phyloP scores from a whole-genome alignment of 2,888 invertebrate species.

The Coecobrya sp. region DNA sequence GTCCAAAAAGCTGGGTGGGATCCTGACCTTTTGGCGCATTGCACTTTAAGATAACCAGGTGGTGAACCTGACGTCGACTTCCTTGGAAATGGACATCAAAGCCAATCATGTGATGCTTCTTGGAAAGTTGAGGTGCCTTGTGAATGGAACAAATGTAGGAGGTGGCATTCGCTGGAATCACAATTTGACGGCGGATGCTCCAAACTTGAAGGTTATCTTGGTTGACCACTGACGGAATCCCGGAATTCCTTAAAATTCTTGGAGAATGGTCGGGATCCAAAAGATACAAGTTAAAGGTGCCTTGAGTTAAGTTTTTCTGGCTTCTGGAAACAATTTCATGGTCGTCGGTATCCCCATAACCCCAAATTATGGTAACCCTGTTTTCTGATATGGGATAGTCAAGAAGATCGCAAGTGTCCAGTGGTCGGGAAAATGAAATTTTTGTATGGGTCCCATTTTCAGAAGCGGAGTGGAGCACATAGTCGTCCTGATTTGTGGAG shows the following conservation, averaged over 20 bases:
- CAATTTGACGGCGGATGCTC: not conserved
- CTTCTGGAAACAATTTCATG: too few species aligned
- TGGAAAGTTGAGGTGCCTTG: not conserved
- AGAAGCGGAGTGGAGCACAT: not conserved
- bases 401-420: constrained; percentile 1
- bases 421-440: not conserved
- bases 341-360: constrained; percentile 12
- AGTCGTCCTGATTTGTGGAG: not conserved
- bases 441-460: not conserved
- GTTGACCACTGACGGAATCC: not conserved
- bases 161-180: not conserved
- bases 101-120: constrained; percentile 46
- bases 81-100: not conserved
- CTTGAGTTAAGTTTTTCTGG: not conserved
- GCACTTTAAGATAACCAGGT: constrained; percentile 1
- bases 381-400: constrained; percentile 23
- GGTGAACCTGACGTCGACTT: not conserved
- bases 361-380: not conserved
- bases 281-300: not conserved
- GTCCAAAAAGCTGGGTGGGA: not conserved
- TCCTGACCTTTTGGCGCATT: not conserved
- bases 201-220: constrained; percentile 1
- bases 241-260: not conserved
- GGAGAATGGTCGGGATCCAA: constrained; percentile 50
- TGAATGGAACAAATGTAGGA: constrained; percentile 45